Base-by-base conservation (phyloP, 2,888 invertebrate genomes). In the Thera britannica region DNA sequence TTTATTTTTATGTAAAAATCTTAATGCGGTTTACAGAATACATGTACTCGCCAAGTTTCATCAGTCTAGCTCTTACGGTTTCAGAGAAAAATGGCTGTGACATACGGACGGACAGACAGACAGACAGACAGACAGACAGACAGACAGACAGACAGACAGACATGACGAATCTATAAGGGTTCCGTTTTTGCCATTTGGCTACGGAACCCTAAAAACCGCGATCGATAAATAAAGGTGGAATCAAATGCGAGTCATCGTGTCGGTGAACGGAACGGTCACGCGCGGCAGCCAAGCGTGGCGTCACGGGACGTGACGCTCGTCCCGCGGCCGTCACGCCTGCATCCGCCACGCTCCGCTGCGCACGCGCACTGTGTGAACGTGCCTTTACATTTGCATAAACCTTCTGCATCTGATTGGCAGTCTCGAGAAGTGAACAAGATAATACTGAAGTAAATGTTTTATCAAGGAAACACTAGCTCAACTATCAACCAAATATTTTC, bases 211-310 rank as follows among this genome's bases (percentile, higher is more conserved):
- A n/a, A n/a, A 89, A 87, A 84, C 77, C 49, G 68, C 76, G 79
- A 75, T 78, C 83, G 80, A 85, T 86, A 85, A 84, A 84, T 82
- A 83, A 79, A 81, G 59, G 77, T 70, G 73, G 84, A 80, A 86
- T 84, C 83, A 85, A 84, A 90, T 85, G 84, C 87, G 84, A 89
- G 89, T 86, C 88, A 89, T 86, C 85, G 84, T 83, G 87, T 81
- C 86, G 84, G 85, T 86, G 87, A 88, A 89, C 90, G 91, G 90
- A 90, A 88, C 91, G 86, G 92, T 90, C 88, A 90, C 88, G 90
- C 87, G 82, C 85, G 76, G 80, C 79, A 82, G 74, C 79, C 82
- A 78, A 80, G 81, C 84, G 82, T 75, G 67, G 64, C 75, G 87
- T 87, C 89, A 86, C 88, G 86, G 85, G 84, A 81, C 79, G 81